Percentiles rank a stretch among this genome's conserved stretches.
phyloP scores from a whole-genome alignment of 1,140 invertebrate genomes.

The Aradophagus sp. region DNA sequence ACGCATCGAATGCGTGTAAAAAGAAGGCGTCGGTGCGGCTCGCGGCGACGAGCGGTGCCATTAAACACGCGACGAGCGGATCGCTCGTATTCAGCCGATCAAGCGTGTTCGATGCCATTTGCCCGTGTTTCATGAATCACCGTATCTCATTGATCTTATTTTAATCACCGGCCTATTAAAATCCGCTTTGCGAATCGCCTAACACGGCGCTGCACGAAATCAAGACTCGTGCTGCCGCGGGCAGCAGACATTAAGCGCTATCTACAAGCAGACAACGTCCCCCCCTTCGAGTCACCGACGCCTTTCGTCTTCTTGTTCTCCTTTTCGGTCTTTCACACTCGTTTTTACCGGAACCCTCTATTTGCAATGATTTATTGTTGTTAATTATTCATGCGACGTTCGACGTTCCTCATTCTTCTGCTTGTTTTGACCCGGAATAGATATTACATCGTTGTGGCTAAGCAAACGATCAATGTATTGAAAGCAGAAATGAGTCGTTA shows the following conservation, averaged over 20 bases:
- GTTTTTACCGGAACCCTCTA: conserved; percentile 33
- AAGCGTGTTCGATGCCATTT: too few species aligned
- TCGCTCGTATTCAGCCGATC: too few species aligned
- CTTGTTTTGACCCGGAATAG: too few species aligned
- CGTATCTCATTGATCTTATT: conserved; percentile 54
- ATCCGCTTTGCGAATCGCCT: conserved; percentile 55
- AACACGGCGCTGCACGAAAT: conserved; percentile 39
- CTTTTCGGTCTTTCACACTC: conserved; percentile 44
- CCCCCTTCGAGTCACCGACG: too few species aligned
- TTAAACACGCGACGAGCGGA: too few species aligned
- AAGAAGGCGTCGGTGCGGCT: too few species aligned
- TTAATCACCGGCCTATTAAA: conserved; percentile 57
- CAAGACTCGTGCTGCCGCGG: conserved; percentile 36
- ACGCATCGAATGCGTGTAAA: too few species aligned
- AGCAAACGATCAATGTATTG: too few species aligned
- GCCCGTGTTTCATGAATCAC: conserved; percentile 45
- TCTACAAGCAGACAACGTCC: conserved; percentile 28
- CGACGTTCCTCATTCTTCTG: too few species aligned
- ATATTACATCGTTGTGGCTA: too few species aligned
- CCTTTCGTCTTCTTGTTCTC: conserved; percentile 18
- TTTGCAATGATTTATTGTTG: conserved; percentile 42
- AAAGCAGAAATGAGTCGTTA: too few species aligned
- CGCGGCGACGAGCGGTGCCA: too few species aligned
- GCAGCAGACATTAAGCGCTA: conserved; percentile 49
- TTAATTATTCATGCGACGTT: conserved; percentile 36